These are phyloP conservation scores for Ceuthmochares aereus DNA, from an alignment of 2,113 vertebrate species.

Conservation along the genomic window DNA sequence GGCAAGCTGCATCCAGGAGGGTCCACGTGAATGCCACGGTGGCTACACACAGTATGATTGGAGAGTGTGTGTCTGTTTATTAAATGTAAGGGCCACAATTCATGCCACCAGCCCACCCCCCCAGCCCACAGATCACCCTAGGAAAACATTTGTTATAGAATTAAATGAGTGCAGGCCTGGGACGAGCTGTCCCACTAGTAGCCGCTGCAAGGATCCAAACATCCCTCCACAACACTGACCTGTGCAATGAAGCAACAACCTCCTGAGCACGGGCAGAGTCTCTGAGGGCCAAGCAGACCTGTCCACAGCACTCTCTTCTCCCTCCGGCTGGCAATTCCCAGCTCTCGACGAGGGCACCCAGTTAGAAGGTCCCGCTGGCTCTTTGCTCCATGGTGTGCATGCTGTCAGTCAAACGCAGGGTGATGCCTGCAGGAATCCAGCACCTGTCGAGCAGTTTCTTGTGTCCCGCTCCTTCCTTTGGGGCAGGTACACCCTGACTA, in stretches of 20 bases:
- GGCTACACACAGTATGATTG: neutral
- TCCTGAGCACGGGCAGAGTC: neutral
- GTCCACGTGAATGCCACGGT: neutral
- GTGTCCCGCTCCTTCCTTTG: rapidly evolving
- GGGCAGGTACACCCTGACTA: neutral
- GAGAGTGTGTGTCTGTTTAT: rapidly evolving
- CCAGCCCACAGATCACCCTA: neutral
- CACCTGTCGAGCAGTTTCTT: rapidly evolving
- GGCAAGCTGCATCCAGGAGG: neutral
- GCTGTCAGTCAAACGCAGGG: neutral
- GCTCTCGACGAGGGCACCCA: rapidly evolving
- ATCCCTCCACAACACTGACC: neutral
- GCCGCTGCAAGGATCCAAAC: neutral
- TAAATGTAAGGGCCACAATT: rapidly evolving
- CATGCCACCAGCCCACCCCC: neutral
- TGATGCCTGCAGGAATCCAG: neutral
- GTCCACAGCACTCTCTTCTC: neutral
- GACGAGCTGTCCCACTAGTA: rapidly evolving
- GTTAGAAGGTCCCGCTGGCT: neutral
- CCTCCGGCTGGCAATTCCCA: neutral
- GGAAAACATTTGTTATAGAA: neutral
- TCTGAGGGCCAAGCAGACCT: neutral
- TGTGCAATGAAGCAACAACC: rapidly evolving
- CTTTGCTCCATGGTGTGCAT: slow-evolving; percentile 15
- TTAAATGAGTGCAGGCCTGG: neutral